phyloP scores from a whole-genome alignment of 1,140 invertebrate genomes.

The Drosophila busckii region DNA sequence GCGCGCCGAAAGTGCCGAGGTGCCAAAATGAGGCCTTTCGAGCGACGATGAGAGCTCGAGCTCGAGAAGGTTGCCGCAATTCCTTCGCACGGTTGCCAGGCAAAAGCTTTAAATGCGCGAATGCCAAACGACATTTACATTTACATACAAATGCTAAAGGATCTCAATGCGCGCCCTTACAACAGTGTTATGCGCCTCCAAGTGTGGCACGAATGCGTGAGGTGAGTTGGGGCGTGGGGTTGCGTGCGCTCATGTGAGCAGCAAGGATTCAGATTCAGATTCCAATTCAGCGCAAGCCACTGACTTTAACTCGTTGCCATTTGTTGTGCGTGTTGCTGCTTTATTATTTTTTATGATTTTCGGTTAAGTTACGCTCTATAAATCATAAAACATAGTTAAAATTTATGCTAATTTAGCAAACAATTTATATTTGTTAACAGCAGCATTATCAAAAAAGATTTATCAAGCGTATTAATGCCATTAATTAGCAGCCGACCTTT shows the following conservation, averaged over 20 bases:
- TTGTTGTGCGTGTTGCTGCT: slow-evolving; percentile 13
- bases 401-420: too few relatives aligned
- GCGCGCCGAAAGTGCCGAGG: slow-evolving; percentile 49
- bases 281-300: slow-evolving; percentile 12
- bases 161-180: slow-evolving; percentile 28
- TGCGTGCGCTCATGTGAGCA: slow-evolving; percentile 69
- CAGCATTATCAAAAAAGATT: too few relatives aligned
- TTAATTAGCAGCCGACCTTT: too few relatives aligned
- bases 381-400: too few relatives aligned
- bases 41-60: slow-evolving; percentile 2
- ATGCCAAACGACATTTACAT: slow-evolving; percentile 58
- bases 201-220: too few relatives aligned
- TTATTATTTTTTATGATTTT: slow-evolving; percentile 75
- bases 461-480: too few relatives aligned
- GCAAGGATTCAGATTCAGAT: slow-evolving; percentile 32
- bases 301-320: slow-evolving; percentile 1
- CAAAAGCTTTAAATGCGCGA: slow-evolving; percentile 43
- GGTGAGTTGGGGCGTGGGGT: not conserved
- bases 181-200: too few relatives aligned
- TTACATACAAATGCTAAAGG: slow-evolving; percentile 45
- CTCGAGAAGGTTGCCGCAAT: slow-evolving; percentile 13
- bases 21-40: slow-evolving; percentile 69
- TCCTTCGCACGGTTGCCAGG: slow-evolving; percentile 23
- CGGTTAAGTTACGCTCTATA: slow-evolving; percentile 45
- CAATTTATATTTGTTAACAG: slow-evolving; percentile 40